These are phyloP conservation scores for Drosophila kurseongensis DNA, from an alignment of 1,140 invertebrate species.

Conservation along the genomic window DNA sequence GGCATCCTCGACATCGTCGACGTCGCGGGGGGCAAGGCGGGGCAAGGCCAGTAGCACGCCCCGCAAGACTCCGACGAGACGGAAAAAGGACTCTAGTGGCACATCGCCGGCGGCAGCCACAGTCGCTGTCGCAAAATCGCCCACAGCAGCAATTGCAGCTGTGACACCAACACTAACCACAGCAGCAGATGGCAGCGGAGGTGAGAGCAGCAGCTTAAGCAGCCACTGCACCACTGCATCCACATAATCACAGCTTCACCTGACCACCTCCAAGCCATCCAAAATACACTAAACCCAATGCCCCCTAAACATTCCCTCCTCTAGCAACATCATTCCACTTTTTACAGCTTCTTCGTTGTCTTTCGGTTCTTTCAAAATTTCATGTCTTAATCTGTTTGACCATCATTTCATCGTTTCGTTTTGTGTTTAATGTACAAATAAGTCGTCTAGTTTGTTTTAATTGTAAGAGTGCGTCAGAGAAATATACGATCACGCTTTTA, in stretches of 20 bases:
- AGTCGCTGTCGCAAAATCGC: constrained; percentile 1
- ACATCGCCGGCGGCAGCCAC: constrained; percentile 5
- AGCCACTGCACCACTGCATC: constrained; percentile 52
- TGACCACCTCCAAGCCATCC: constrained; percentile 18
- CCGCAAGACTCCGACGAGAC: constrained; percentile 72
- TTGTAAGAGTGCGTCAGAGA: constrained; percentile 58
- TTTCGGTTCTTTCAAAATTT: constrained; percentile 2
- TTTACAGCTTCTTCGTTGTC: constrained; percentile 18
- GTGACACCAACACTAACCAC: constrained; percentile 7
- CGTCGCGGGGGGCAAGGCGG: constrained; percentile 57
- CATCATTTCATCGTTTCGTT: constrained; percentile 14
- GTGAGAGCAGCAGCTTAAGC: constrained; percentile 67
- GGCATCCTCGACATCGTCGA: constrained; percentile 76
- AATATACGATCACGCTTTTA: constrained; percentile 71
- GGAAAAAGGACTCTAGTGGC: constrained; percentile 61
- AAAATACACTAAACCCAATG: constrained; percentile 1
- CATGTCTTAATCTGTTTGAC: constrained; percentile 3
- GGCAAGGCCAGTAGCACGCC: constrained; percentile 54
- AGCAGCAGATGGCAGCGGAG: constrained; percentile 48
- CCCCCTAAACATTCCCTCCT: neutral
- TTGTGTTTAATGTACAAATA: constrained; percentile 42
- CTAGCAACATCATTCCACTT: constrained; percentile 15
- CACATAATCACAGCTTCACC: constrained; percentile 41
- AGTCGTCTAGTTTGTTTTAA: constrained; percentile 54
- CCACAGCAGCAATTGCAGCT: constrained; percentile 30